Evolutionary conservation across 2,797 vertebrate species (phyloP).

Genomic region (Anguilla megastoma): DNA sequence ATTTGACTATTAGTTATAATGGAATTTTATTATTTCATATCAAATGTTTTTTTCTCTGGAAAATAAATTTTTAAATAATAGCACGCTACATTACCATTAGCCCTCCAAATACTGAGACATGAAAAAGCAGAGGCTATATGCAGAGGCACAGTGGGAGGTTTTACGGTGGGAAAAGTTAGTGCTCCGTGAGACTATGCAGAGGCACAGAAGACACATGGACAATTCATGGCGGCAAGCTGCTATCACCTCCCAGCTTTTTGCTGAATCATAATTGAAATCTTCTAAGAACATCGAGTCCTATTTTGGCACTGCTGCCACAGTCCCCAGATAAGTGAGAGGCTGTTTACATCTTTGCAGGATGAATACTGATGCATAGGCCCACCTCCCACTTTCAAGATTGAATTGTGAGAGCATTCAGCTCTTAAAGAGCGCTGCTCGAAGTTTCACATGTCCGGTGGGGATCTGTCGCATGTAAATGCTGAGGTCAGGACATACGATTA

Average conservation of each 20-base stretch:
- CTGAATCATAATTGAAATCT: conserved; percentile 42
- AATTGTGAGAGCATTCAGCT: conserved; percentile 8
- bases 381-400: conserved; percentile 18
- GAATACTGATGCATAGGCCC: conserved; percentile 30
- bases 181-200: background rate
- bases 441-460: conserved; percentile 18
- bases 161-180: background rate
- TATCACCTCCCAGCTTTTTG: conserved; percentile 19
- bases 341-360: conserved; percentile 28
- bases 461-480: conserved; percentile 14
- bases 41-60: background rate
- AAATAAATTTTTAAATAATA: background rate
- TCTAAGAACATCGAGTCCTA: conserved; percentile 37
- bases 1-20: background rate
- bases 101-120: too few species aligned
- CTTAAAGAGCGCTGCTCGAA: conserved; percentile 7
- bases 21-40: background rate
- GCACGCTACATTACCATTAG: too few species aligned
- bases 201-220: background rate
- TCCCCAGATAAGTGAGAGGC: conserved; percentile 25
- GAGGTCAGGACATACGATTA: background rate
- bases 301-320: conserved; percentile 34
- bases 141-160: background rate
- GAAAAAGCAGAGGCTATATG: background rate
- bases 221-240: background rate